Percentiles rank a stretch among this genome's conserved stretches.
phyloP scores from a whole-genome alignment of 1,140 invertebrate genomes.

The Caerostris darwini region DNA sequence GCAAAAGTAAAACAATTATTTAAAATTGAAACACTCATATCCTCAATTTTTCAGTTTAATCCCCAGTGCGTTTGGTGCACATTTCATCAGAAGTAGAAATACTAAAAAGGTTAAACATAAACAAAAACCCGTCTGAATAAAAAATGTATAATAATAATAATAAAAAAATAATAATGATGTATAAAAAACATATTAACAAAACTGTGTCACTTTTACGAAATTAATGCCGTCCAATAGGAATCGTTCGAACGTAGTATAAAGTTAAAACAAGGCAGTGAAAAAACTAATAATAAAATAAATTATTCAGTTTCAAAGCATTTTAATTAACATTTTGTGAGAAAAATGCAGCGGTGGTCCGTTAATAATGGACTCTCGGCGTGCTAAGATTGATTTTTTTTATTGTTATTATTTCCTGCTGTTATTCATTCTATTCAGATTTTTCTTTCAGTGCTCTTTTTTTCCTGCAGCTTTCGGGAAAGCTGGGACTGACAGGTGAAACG shows the following conservation, averaged over 20 bases:
- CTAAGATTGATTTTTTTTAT: constrained; percentile 27
- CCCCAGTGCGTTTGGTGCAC: neutral
- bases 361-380: constrained; percentile 31
- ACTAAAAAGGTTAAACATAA: constrained; percentile 28
- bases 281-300: constrained; percentile 75
- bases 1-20: constrained; percentile 4
- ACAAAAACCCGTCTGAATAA: neutral
- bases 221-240: constrained; percentile 47
- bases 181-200: constrained; percentile 51
- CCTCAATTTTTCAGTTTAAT: constrained; percentile 54
- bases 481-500: constrained; percentile 46
- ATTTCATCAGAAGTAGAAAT: neutral
- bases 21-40: constrained; percentile 51
- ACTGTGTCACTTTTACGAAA: constrained; percentile 56
- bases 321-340: constrained; percentile 60
- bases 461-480: neutral
- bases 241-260: neutral
- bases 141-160: neutral
- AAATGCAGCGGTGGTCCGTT: constrained; percentile 43
- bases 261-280: neutral
- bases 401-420: neutral
- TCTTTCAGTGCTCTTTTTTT: constrained; percentile 9
- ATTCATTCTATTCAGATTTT: constrained; percentile 48
- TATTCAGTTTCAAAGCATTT: constrained; percentile 62
- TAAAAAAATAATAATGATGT: neutral